Percentiles rank a stretch among this genome's conserved stretches.
Evolutionary conservation across 2,888 invertebrate genomes (phyloP).

Genomic region (Anodontia alba): DNA sequence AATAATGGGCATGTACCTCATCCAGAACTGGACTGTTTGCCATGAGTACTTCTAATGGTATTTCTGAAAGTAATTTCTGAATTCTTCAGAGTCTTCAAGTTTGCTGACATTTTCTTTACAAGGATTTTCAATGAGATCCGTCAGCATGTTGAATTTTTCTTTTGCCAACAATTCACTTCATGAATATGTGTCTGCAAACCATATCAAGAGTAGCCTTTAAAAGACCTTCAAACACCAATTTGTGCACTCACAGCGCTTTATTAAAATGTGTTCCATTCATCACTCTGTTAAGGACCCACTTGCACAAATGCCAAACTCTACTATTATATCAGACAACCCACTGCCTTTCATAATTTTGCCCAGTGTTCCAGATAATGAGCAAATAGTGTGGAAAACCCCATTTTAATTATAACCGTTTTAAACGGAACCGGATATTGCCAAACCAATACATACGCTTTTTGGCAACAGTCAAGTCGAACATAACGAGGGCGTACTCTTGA

Average conservation of each 20-base stretch:
- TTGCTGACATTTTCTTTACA: neutral
- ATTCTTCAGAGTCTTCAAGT: constrained; percentile 7
- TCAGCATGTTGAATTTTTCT: neutral
- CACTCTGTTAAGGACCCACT: constrained; percentile 50
- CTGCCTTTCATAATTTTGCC: constrained; percentile 44
- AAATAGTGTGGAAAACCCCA: constrained; percentile 51
- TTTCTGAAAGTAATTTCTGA: constrained; percentile 1
- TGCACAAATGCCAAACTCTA: constrained; percentile 44
- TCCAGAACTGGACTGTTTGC: constrained; percentile 58
- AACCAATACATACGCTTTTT: constrained; percentile 38
- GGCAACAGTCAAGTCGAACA: constrained; percentile 51
- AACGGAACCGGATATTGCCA: constrained; percentile 36
- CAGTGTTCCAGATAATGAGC: constrained; percentile 37
- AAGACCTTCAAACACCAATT: neutral
- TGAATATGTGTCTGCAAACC: neutral
- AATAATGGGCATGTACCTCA: constrained; percentile 42
- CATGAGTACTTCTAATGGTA: constrained; percentile 22
- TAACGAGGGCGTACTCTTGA: constrained; percentile 46
- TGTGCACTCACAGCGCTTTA: constrained; percentile 52
- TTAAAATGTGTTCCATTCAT: constrained; percentile 20
- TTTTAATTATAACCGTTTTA: constrained; percentile 20
- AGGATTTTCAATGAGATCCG: constrained; percentile 14
- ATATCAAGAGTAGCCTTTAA: neutral
- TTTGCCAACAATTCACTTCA: neutral
- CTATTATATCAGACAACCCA: constrained; percentile 45